Evolutionary conservation across 2,113 vertebrate genomes (phyloP).

Genomic region (Calyptommatus sinebrachiatus): DNA sequence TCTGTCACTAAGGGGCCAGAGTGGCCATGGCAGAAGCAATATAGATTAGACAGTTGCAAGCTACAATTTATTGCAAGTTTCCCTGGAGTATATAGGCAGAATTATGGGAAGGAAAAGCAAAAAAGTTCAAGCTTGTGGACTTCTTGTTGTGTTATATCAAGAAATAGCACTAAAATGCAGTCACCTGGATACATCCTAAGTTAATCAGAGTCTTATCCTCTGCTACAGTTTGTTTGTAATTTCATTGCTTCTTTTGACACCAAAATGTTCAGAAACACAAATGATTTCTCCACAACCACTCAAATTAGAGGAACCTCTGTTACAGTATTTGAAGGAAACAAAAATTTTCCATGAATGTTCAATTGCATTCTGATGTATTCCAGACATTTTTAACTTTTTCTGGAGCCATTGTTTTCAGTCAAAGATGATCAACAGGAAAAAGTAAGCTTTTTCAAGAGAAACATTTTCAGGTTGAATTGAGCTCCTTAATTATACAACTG

Average conservation of each 20-base stretch:
- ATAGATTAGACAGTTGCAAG: too few species aligned
- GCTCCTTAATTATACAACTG: constrained; percentile 1
- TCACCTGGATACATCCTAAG: not conserved
- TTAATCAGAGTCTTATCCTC: not conserved
- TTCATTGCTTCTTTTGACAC: too few species aligned
- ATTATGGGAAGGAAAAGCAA: too few species aligned
- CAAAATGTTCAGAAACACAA: too few species aligned
- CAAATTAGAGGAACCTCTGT: not conserved
- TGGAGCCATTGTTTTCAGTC: not conserved
- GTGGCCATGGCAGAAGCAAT: too few species aligned
- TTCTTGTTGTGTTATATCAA: too few species aligned
- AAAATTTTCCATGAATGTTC: not conserved
- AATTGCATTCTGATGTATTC: not conserved
- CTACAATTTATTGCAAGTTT: too few species aligned
- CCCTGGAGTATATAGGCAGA: too few species aligned
- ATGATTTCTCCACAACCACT: not conserved
- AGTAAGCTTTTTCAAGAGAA: constrained; percentile 1
- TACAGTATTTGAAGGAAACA: not conserved
- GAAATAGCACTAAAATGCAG: too few species aligned
- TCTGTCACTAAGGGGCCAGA: too few species aligned
- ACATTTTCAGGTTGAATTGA: constrained; percentile 12
- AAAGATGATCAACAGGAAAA: not conserved
- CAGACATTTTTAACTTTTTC: not conserved
- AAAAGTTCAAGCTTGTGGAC: too few species aligned
- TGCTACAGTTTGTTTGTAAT: not conserved